Evolutionary conservation across 2,888 invertebrate species (phyloP).

Genomic region (Cerceris ruficornis): DNA sequence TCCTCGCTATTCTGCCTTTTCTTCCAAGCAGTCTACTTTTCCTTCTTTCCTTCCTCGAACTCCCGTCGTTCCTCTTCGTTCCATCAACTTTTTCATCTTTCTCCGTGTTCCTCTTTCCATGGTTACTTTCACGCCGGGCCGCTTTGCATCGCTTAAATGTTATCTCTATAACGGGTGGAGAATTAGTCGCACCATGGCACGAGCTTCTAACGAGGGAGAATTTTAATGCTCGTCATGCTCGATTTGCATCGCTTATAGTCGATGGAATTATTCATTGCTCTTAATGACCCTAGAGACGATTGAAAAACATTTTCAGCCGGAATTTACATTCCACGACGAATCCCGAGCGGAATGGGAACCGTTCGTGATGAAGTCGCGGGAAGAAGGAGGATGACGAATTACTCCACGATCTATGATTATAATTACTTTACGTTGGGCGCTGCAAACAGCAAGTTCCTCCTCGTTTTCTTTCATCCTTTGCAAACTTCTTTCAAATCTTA

Average conservation of each 20-base stretch:
- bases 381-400: too few species aligned
- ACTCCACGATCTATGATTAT: too few species aligned
- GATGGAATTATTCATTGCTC: constrained; percentile 39
- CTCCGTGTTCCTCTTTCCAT: background rate
- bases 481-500: too few species aligned
- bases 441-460: too few species aligned
- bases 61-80: background rate
- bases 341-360: too few species aligned
- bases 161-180: constrained; percentile 15
- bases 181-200: constrained; percentile 17
- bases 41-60: background rate
- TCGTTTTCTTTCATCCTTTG: too few species aligned
- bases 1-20: constrained; percentile 1
- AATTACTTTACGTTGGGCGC: too few species aligned
- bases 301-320: constrained; percentile 1
- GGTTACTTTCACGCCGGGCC: background rate
- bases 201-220: constrained; percentile 12
- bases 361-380: too few species aligned
- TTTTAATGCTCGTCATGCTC: constrained; percentile 36
- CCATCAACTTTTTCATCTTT: background rate
- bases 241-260: constrained; percentile 22
- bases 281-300: constrained; percentile 10
- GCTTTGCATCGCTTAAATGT: constrained; percentile 17
- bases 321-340: too few species aligned
- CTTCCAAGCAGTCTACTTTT: background rate